Base-by-base conservation (phyloP, 1,140 invertebrate genomes). In the Hypothenemus hampei region DNA sequence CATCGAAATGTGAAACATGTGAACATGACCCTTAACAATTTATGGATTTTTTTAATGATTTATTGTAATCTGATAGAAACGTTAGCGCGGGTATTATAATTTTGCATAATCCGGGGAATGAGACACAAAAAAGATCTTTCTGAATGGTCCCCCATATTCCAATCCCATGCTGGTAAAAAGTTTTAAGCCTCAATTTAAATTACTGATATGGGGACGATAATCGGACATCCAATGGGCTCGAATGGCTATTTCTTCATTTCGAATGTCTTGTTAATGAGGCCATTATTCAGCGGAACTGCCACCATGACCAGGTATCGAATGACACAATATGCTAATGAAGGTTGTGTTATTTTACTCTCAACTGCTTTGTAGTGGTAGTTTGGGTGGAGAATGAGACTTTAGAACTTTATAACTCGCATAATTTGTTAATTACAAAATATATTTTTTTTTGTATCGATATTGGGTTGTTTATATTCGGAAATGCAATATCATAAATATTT, bases 181-280 rank as follows among this genome's bases (percentile, higher is more conserved):
- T 35, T 37, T 55, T 36, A 55, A 55, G 52, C 21, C 35, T 55
- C 49, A 55, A 55, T 55, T 55, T 55, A 55, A 55, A 55, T 55
- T 55, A 55, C 52, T 41, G 52, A 55, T 55, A 55, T 47, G 52
- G 24, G 36, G 43, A 55, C 52, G 52, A 55, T 46, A 55, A 37
- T 55, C 29, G 52, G 13, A 18, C 23, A 47, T 55, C 23, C 23
- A 52, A 52, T 52, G 49, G 39, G 10, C 40, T 26, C 26, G 23
- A 52, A 40, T 44, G 49, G 49, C 40, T 39, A 43, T 52, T 52
- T 44, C 49, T 41, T 52, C 49, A 52, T 52, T 43, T 35, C 44
- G 49, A 52, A 52, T 52, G 40, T 24, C 15, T 44, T 52, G 49
- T 52, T 52, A 52, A 52, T 52, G 49, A 52, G 39, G 24, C 49